Percentiles rank a stretch among this genome's conserved stretches.
phyloP scores from a whole-genome alignment of 1,140 invertebrate species.

The Aphidius gifuensis region DNA sequence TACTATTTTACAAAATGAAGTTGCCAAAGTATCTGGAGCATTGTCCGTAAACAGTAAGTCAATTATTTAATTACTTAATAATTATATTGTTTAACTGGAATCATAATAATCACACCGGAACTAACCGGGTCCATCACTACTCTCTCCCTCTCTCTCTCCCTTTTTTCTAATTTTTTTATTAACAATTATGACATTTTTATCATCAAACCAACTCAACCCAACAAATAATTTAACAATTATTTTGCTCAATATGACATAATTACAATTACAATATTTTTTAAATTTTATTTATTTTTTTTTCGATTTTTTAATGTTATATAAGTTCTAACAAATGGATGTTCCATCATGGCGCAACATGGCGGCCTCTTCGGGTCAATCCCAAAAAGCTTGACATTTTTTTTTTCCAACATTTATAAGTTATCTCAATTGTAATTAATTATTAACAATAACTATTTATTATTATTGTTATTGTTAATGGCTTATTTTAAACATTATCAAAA shows the following conservation, averaged over 20 bases:
- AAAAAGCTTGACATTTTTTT: not conserved
- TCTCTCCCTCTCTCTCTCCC: not conserved
- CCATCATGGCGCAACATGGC: conserved; percentile 22
- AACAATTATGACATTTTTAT: not conserved
- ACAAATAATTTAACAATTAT: too few species aligned
- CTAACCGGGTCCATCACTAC: too few species aligned
- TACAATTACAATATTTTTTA: too few species aligned
- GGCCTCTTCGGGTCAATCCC: conserved; percentile 6
- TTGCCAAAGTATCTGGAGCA: conserved; percentile 55
- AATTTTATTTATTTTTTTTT: conserved; percentile 4
- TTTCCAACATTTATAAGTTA: too few species aligned
- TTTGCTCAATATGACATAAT: too few species aligned
- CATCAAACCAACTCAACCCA: too few species aligned
- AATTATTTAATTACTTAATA: conserved; percentile 1
- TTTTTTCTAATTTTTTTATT: not conserved
- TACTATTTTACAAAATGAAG: conserved; percentile 57
- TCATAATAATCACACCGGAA: too few species aligned
- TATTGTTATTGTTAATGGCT: too few species aligned
- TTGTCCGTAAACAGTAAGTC: conserved; percentile 62
- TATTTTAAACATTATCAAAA: too few species aligned
- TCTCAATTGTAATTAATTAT: not conserved
- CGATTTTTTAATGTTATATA: conserved; percentile 9
- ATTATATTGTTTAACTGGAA: not conserved
- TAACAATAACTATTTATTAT: too few species aligned
- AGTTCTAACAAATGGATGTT: conserved; percentile 7